A percentile compares a stretch with the other conserved stretches of the same genome.
These are phyloP conservation scores for Tipula vernalis DNA, from an alignment of 2,888 invertebrate species.

Conservation along the genomic window DNA sequence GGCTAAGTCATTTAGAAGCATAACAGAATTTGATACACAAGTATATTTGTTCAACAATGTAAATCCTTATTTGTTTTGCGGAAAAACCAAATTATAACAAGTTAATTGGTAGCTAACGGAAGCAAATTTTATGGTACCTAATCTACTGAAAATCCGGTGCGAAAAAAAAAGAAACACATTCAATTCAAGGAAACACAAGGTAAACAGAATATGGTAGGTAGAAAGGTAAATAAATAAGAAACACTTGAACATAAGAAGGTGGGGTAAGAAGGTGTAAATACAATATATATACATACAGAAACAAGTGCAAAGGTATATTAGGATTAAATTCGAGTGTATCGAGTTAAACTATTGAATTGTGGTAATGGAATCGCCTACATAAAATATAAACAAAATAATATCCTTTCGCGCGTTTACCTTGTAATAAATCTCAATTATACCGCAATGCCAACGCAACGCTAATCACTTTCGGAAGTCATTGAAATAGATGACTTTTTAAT, in stretches of 20 bases:
- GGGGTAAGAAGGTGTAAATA: not conserved
- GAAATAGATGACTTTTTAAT: conserved; percentile 8
- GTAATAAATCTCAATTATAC: not conserved
- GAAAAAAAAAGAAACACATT: not conserved
- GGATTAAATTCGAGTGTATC: not conserved
- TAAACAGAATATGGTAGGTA: not conserved
- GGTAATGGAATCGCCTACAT: not conserved
- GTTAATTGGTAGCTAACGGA: not conserved
- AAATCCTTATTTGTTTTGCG: not conserved
- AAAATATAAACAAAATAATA: too few relatives aligned
- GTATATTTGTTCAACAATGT: not conserved
- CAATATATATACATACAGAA: not conserved
- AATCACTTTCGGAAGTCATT: conserved; percentile 8
- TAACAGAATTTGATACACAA: not conserved
- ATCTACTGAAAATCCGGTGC: not conserved
- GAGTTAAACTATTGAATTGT: not conserved
- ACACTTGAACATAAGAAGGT: not conserved
- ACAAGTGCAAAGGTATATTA: not conserved
- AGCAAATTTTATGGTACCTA: conserved; percentile 4
- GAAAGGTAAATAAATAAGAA: not conserved
- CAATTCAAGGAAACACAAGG: not conserved
- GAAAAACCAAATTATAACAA: not conserved
- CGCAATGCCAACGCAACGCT: not conserved
- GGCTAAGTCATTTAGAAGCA: not conserved
- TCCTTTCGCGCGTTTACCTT: not conserved